Evolutionary conservation across 1,140 invertebrate species (phyloP).

Genomic region (Chironomus striatipennis): DNA sequence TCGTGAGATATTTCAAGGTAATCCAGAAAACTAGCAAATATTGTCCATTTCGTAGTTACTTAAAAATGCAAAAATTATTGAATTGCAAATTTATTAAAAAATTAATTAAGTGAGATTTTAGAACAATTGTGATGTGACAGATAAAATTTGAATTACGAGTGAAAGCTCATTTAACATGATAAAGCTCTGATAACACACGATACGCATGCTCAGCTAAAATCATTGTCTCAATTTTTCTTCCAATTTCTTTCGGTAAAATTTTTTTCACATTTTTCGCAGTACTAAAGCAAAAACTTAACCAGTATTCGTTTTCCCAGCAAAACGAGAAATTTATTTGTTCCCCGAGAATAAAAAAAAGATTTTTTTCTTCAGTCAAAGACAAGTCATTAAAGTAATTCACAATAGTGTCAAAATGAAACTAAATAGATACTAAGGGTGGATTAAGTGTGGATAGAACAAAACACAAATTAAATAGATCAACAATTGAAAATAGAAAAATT

Average conservation of each 20-base stretch:
- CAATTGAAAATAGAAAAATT: not conserved
- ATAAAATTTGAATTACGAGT: not conserved
- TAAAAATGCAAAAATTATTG: not conserved
- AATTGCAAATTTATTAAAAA: not conserved
- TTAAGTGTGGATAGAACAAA: not conserved
- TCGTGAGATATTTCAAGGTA: not conserved
- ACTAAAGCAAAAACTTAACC: slow-evolving; percentile 17
- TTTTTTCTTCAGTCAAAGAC: not conserved
- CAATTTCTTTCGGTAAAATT: not conserved
- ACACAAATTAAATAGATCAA: slow-evolving; percentile 6
- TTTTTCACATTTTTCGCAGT: slow-evolving; percentile 21
- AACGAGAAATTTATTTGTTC: slow-evolving; percentile 18
- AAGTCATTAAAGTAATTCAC: not conserved
- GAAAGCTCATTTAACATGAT: not conserved
- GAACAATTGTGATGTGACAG: not conserved
- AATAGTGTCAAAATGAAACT: not conserved
- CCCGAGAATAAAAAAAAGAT: not conserved
- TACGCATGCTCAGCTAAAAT: slow-evolving; percentile 20
- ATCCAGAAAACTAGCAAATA: slow-evolving; percentile 6
- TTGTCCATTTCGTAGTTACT: not conserved
- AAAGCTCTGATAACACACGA: slow-evolving; percentile 6
- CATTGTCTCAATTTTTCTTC: slow-evolving; percentile 10
- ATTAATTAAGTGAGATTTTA: not conserved
- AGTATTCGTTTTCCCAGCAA: slow-evolving; percentile 22
- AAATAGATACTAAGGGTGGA: not conserved